Percentiles rank a stretch among this genome's conserved stretches.
phyloP scores from a whole-genome alignment of 2,888 invertebrate species.

The Drosophila falleni region DNA sequence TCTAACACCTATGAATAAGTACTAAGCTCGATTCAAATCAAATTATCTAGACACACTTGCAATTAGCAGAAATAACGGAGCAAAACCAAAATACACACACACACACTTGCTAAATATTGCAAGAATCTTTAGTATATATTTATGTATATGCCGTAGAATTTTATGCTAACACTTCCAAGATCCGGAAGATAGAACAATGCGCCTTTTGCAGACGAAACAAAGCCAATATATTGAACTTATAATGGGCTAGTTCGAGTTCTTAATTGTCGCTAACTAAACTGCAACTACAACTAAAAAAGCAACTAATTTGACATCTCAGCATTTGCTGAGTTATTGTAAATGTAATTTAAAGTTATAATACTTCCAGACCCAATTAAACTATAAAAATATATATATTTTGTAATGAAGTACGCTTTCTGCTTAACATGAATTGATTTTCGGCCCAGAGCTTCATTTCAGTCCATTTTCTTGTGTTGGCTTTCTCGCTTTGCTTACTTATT shows the following conservation, averaged over 20 bases:
- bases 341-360: conserved; percentile 49
- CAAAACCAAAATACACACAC: conserved; percentile 70
- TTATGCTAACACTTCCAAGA: conserved; percentile 25
- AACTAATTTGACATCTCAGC: conserved; percentile 44
- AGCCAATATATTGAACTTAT: conserved; percentile 41
- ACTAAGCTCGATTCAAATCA: conserved; percentile 64
- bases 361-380: conserved; percentile 73
- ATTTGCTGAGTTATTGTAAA: conserved; percentile 33
- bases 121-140: conserved; percentile 53
- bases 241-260: conserved; percentile 47
- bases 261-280: conserved; percentile 42
- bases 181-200: conserved; percentile 22
- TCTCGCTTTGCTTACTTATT: conserved; percentile 66
- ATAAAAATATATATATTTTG: conserved; percentile 57
- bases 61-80: conserved; percentile 60
- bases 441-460: conserved; percentile 29
- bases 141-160: conserved; percentile 39
- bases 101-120: conserved; percentile 39
- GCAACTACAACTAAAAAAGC: conserved; percentile 11
- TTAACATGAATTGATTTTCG: conserved; percentile 45
- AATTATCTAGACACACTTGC: conserved; percentile 59
- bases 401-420: conserved; percentile 55
- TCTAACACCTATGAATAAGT: conserved; percentile 38
- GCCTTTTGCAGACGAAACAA: conserved; percentile 40
- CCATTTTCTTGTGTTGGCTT: conserved; percentile 49